A percentile compares a stretch with the other conserved stretches of the same genome.
Conservation (phyloP, 2,113 vertebrate species). For the Chelonoidis abingdonii region DNA sequence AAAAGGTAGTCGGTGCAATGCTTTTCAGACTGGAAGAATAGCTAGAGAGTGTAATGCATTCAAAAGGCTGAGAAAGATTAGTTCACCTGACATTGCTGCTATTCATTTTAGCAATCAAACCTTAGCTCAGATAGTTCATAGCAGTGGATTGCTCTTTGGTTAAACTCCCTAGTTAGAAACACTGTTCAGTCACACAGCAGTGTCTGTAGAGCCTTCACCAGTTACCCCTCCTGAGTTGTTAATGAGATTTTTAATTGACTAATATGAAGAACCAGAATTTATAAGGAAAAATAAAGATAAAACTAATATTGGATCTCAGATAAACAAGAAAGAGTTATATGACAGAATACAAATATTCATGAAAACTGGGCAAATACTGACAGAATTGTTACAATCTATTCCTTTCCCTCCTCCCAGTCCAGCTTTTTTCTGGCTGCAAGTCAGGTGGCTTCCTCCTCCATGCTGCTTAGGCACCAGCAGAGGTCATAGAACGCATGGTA, state of each 20-base stretch:
- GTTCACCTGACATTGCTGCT: not conserved
- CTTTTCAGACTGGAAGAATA: conserved; percentile 27
- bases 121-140: not conserved
- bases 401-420: not conserved
- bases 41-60: not conserved
- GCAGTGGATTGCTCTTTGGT: not conserved
- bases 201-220: not conserved
- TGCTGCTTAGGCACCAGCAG: not conserved
- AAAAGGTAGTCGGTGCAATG: not conserved
- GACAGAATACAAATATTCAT: not conserved
- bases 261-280: not conserved
- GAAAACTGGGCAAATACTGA: not conserved
- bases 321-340: not conserved
- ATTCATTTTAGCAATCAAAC: conserved; percentile 15
- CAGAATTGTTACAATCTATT: not conserved
- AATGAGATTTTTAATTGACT: rapidly evolving
- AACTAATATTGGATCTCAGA: conserved; percentile 9
- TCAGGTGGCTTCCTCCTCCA: not conserved
- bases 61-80: conserved; percentile 11
- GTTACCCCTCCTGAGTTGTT: not conserved
- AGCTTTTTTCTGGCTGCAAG: not conserved
- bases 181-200: not conserved
- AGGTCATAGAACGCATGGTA: not conserved
- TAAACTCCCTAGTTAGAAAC: not conserved
- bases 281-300: not conserved